These are phyloP conservation scores for Prunella fulvescens DNA, from an alignment of 2,113 vertebrate species.

Conservation along the genomic window DNA sequence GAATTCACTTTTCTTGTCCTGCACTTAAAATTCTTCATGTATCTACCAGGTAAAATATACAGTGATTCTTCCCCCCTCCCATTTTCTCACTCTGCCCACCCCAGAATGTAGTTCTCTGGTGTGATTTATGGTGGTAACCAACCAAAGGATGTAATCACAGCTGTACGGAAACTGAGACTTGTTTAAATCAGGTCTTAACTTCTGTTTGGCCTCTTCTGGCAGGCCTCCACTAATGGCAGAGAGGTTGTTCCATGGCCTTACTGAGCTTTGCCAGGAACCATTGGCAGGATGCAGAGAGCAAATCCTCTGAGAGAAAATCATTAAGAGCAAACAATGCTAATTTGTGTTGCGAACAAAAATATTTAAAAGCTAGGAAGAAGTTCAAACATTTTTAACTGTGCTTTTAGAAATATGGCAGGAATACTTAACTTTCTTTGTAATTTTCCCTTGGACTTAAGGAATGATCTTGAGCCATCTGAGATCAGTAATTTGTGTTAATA, in stretches of 20 bases:
- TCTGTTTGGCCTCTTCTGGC: slow-evolving; percentile 21
- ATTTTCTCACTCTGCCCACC: background rate
- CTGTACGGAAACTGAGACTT: background rate
- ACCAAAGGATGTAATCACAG: background rate
- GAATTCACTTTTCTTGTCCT: background rate
- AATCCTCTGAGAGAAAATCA: background rate
- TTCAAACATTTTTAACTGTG: slow-evolving; percentile 10
- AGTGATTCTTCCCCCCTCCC: background rate
- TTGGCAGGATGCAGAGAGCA: background rate
- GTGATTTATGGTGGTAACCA: background rate
- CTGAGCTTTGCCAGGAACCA: background rate
- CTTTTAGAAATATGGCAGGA: background rate
- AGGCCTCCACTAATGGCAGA: background rate
- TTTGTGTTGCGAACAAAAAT: background rate
- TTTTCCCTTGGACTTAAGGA: background rate
- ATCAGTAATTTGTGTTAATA: background rate
- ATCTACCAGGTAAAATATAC: background rate
- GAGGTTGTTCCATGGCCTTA: background rate
- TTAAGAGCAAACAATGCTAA: slow-evolving; percentile 31
- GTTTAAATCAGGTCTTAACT: slow-evolving; percentile 18
- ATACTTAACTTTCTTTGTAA: background rate
- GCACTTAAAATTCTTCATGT: background rate
- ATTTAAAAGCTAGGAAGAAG: slow-evolving; percentile 7
- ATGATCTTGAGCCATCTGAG: background rate
- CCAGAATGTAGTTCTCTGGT: background rate